Evolutionary conservation across 2,113 vertebrate species (phyloP), one percentile per base, ranked within the genome.

Genomic region (Megaceryle maxima): DNA sequence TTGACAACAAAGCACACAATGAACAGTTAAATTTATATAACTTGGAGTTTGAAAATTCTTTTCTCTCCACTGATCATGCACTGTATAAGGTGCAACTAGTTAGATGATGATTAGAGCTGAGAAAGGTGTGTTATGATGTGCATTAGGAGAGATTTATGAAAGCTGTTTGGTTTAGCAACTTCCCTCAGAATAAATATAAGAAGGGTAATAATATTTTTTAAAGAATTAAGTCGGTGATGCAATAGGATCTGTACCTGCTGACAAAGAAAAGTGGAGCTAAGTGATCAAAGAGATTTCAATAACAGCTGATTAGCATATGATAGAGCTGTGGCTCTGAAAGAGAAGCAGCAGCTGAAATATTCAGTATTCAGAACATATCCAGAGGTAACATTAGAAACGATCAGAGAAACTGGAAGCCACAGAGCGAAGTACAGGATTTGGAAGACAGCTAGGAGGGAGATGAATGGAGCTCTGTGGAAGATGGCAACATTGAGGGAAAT

Each of bases 231-330:
- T 17, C 20, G 2, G 48, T 84, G 89, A 89, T 44, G 53, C 62
- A 75, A 73, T 13, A 78, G 33, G 56, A 60, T 41, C 18, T 9
- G 0, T 48, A 87, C 51, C 64, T 78, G 48, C 83, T 92, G 80
- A 92, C 88, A 91, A 81, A 85, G 66, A 56, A 76, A 92, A 87
- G 29, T 31, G 29, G 43, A 75, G 48, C 46, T 95, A 82, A 94
- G 74, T 57, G 81, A 91, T 96, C 87, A 96, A 94, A 95, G 77
- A 91, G 31, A 77, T 78, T 94, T 75, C 73, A 91, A 18, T 33
- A 92, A 77, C 73, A 89, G 83, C 60, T 78, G 73, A 91, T 82
- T 39, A 59, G 50, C 37, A 14, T 35, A 60, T 93, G n/a, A 51
- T 5, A 83, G 48, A 91, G 18, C 77, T 66, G 39, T 41, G 39